Conservation (phyloP, 2,113 vertebrate genomes). For the Callaeas wilsoni region DNA sequence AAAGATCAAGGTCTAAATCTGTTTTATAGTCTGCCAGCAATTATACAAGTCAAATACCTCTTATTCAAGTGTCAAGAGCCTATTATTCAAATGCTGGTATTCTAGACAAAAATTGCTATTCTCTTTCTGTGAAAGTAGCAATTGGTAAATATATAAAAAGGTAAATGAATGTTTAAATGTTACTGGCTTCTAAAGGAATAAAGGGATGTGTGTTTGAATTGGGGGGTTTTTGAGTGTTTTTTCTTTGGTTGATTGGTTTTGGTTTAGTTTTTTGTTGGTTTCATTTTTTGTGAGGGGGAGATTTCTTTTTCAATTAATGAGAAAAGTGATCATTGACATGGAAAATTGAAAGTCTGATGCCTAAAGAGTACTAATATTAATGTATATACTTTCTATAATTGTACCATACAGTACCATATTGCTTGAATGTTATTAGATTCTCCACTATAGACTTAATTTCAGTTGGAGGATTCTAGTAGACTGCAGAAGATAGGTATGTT, state of each 20-base stretch:
- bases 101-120: background rate
- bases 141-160: background rate
- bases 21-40: background rate
- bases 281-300: rapidly evolving
- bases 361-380: background rate
- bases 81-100: background rate
- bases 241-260: background rate
- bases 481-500: background rate
- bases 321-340: background rate
- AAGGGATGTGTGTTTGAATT: background rate
- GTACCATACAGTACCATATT: background rate
- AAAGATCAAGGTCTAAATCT: background rate
- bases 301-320: background rate
- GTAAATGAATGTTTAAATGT: background rate
- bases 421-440: background rate
- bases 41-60: background rate
- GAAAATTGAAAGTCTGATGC: background rate
- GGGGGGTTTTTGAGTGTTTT: background rate
- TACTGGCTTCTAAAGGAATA: background rate
- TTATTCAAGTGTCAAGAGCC: background rate
- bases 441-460: background rate
- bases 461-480: background rate
- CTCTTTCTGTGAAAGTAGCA: background rate
- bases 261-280: background rate
- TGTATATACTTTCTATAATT: background rate